Evolutionary conservation across 2,888 invertebrate species (phyloP).

Genomic region (Erynnis tages): DNA sequence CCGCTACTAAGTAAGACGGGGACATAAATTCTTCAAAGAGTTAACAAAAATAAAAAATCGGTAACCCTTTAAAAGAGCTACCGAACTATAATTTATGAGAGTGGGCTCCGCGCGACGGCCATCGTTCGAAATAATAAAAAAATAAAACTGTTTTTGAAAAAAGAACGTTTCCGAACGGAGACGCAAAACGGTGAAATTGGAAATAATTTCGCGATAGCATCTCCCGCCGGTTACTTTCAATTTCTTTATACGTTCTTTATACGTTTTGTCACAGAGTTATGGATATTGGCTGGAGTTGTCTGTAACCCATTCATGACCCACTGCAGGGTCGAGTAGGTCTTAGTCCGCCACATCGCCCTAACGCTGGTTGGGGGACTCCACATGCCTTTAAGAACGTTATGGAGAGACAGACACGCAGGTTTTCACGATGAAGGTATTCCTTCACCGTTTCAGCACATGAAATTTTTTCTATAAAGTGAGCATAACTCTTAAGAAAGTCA

Average conservation of each 20-base stretch:
- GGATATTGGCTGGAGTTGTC: conserved; percentile 34
- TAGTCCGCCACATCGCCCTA: no score
- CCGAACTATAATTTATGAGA: conserved; percentile 81
- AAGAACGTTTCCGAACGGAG: conserved; percentile 54
- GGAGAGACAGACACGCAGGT: no score
- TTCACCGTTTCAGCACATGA: no score
- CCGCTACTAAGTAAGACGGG: conserved; percentile 76
- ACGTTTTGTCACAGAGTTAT: conserved; percentile 58
- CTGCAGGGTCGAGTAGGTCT: no score
- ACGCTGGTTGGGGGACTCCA: no score
- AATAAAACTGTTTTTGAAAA: conserved; percentile 43
- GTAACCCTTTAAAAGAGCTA: conserved; percentile 77
- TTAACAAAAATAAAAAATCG: conserved; percentile 73
- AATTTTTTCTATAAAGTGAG: no score
- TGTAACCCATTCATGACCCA: no score
- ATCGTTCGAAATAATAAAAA: conserved; percentile 64
- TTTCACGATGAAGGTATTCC: no score
- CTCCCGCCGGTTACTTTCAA: conserved; percentile 74
- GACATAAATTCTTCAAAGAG: conserved; percentile 80
- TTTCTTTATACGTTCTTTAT: conserved; percentile 70
- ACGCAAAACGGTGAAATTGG: conserved; percentile 80
- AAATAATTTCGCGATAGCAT: conserved; percentile 80
- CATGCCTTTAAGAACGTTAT: no score
- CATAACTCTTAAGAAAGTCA: no score
- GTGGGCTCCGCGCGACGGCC: conserved; percentile 62